These are phyloP conservation scores for Chelmon rostratus DNA, from an alignment of 2,797 vertebrate genomes.

Conservation along the genomic window DNA sequence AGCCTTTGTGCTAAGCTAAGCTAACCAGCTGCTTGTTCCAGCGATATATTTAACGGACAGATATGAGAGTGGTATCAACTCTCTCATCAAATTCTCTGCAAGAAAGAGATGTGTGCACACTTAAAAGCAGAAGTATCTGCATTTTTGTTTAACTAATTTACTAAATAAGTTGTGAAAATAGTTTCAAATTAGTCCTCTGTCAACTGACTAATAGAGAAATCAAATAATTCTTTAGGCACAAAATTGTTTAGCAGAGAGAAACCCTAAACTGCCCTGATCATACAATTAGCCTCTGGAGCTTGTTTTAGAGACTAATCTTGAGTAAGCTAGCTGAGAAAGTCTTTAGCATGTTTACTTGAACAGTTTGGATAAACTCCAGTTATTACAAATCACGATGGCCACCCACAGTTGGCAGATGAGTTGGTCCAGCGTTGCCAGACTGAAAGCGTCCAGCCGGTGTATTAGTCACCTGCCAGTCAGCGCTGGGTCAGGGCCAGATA, in stretches of 20 bases:
- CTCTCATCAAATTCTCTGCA: no score
- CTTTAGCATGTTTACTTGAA: conserved; percentile 31
- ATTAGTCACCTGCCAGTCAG: conserved; percentile 78
- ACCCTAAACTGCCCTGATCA: not conserved
- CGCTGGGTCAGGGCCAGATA: conserved; percentile 57
- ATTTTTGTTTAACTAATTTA: not conserved
- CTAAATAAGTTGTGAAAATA: not conserved
- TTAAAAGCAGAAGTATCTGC: no score
- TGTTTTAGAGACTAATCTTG: conserved; percentile 5
- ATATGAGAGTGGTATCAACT: no score
- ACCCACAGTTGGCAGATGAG: conserved; percentile 73
- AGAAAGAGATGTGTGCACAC: no score
- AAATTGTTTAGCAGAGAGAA: not conserved
- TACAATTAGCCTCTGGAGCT: not conserved
- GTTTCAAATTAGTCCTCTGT: not conserved
- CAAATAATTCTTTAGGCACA: not conserved
- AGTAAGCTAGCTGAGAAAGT: conserved; percentile 26
- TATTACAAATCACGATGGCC: conserved; percentile 52
- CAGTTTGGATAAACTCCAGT: conserved; percentile 55
- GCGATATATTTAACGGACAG: no score
- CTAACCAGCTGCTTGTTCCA: no score
- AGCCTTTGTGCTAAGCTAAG: no score
- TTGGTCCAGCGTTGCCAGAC: conserved; percentile 61
- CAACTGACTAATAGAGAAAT: not conserved
- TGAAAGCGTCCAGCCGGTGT: conserved; percentile 65